Base-by-base conservation (phyloP, 2,888 invertebrate genomes). In the Pyrochroa serraticornis region DNA sequence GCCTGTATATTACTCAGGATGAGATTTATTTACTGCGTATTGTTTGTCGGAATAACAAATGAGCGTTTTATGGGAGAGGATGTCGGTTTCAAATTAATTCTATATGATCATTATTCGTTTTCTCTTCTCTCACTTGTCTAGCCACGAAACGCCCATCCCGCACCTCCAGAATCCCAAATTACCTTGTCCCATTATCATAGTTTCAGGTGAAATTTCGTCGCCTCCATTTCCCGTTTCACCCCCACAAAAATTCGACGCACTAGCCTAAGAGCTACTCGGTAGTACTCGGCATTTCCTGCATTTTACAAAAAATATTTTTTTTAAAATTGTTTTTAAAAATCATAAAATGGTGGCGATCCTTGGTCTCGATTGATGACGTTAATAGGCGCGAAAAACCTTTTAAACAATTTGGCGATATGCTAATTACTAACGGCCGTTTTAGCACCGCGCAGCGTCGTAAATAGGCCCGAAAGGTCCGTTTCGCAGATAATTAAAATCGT, bases 21-120 rank as follows among this genome's bases (percentile, higher is more conserved):
- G 71, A n/a, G 70, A 74, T 75, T 72, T 74, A 75, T 75, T 75
- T 75, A 75, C 73, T 72, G 67, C 69, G 73, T 71, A 76, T 76
- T 77, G 75, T 76, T 73, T 66, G 69, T 64, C 64, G 55, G 71
- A 70, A 71, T 72, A 71, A 70, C 70, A 67, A 69, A 70, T 67
- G 64, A 61, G 45, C 61, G 63, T 64, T 69, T 69, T 70, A 68
- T 71, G 69, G 70, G 70, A 69, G 69, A 71, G 72, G 71, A 74
- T 71, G 71, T 70, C 62, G 65, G 64, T 62, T 62, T 66, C 56
- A 57, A 65, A 70, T 71, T 70, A 71, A 71, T 71, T 69, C 68
- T 62, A 64, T 67, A 66, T 64, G 63, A 70, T 72, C 69, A 68
- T 66, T 64, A 71, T 69, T 63, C 65, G 60, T 63, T 61, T 55